Conservation (phyloP, 2,888 invertebrate genomes). For the Iselma pallidipennis region DNA sequence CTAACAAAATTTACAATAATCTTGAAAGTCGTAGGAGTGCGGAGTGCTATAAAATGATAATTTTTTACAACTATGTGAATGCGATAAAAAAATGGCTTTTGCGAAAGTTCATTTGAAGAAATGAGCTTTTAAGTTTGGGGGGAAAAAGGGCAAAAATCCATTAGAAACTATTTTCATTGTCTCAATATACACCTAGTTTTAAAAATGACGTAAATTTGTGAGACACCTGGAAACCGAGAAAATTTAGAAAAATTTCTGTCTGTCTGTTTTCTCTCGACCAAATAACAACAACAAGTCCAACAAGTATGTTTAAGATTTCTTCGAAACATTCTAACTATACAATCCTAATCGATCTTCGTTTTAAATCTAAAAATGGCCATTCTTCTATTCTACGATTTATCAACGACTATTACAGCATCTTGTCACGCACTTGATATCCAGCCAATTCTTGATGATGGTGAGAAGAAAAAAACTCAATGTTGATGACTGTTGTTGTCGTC, state of each 20-base stretch:
- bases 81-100: too few relatives aligned
- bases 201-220: not conserved
- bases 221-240: not conserved
- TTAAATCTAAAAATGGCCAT: constrained; percentile 29
- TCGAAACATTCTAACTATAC: constrained; percentile 21
- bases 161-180: not conserved
- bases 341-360: constrained; percentile 26
- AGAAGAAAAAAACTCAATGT: not conserved
- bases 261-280: not conserved
- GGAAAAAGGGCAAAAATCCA: too few relatives aligned
- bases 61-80: too few relatives aligned
- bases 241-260: not conserved
- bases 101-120: too few relatives aligned
- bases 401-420: constrained; percentile 27
- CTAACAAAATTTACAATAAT: too few relatives aligned
- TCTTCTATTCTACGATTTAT: constrained; percentile 27
- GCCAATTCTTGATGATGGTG: not conserved
- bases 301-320: constrained; percentile 26
- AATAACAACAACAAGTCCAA: not conserved
- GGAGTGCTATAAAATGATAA: too few relatives aligned
- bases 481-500: not conserved
- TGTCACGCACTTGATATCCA: constrained; percentile 26
- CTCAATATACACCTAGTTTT: not conserved
- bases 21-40: too few relatives aligned
- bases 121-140: too few relatives aligned